Evolutionary conservation across 2,113 vertebrate species (phyloP).

Genomic region (Hemibagrus wyckioides): DNA sequence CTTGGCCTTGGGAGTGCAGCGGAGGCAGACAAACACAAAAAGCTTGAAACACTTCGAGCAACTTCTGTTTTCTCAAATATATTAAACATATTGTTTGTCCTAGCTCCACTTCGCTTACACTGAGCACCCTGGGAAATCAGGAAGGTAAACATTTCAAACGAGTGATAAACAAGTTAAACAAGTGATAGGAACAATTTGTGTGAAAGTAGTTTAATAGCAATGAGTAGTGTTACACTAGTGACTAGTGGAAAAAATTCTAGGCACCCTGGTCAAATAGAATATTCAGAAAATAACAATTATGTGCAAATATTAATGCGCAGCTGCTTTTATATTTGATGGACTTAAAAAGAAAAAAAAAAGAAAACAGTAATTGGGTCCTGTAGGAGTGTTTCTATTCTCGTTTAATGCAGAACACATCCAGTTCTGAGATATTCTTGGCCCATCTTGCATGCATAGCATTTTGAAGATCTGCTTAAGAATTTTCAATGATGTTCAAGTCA

Average conservation of each 20-base stretch:
- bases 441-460: background rate
- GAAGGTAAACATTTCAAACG: background rate
- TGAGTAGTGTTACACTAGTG: background rate
- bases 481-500: background rate
- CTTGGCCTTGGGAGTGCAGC: conserved; percentile 61
- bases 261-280: background rate
- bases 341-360: background rate
- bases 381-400: background rate
- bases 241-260: background rate
- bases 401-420: background rate
- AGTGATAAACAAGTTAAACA: background rate
- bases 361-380: too few relatives aligned
- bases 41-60: background rate
- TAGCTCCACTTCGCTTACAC: background rate
- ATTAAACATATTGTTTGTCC: background rate
- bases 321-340: background rate
- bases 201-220: background rate
- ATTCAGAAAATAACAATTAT: background rate
- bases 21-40: conserved; percentile 49
- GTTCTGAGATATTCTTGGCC: background rate
- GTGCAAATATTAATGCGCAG: background rate
- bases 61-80: background rate
- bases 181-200: background rate
- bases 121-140: background rate
- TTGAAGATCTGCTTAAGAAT: background rate